These are phyloP conservation scores for Alaudala cheleensis DNA, from an alignment of 2,113 vertebrate genomes.

Conservation along the genomic window DNA sequence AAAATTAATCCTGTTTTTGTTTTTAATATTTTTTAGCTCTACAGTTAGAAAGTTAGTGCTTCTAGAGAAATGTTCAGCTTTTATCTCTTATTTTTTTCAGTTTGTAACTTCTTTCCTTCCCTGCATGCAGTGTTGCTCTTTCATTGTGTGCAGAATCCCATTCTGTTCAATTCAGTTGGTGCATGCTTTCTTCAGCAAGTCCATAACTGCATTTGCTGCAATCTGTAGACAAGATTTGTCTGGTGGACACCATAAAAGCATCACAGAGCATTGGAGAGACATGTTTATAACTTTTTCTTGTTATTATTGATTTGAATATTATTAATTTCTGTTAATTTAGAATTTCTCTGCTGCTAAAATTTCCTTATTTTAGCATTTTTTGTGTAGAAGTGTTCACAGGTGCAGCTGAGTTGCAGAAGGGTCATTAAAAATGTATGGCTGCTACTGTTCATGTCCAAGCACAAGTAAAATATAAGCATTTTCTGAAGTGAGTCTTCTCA, in stretches of 20 bases:
- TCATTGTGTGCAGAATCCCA: background rate
- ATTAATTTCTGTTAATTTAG: background rate
- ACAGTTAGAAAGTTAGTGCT: background rate
- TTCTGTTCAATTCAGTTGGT: background rate
- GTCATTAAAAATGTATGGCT: background rate
- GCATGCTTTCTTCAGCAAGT: background rate
- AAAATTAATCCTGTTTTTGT: fast-evolving
- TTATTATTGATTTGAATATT: background rate
- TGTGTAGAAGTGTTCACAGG: background rate
- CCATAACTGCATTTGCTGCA: background rate
- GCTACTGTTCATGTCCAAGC: background rate
- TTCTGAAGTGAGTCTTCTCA: background rate
- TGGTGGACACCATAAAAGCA: background rate
- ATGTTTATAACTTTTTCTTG: background rate
- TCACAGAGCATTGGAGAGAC: background rate
- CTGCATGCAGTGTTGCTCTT: background rate
- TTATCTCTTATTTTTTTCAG: background rate
- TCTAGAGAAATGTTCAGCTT: background rate
- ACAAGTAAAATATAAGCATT: background rate
- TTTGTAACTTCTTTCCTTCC: background rate
- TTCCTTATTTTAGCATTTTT: background rate
- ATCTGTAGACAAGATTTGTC: background rate
- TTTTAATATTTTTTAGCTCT: background rate
- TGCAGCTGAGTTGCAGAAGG: background rate
- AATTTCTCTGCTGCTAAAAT: background rate